Conservation (phyloP, 2,888 invertebrate species). For the Hydrotaea cyrtoneurina region DNA sequence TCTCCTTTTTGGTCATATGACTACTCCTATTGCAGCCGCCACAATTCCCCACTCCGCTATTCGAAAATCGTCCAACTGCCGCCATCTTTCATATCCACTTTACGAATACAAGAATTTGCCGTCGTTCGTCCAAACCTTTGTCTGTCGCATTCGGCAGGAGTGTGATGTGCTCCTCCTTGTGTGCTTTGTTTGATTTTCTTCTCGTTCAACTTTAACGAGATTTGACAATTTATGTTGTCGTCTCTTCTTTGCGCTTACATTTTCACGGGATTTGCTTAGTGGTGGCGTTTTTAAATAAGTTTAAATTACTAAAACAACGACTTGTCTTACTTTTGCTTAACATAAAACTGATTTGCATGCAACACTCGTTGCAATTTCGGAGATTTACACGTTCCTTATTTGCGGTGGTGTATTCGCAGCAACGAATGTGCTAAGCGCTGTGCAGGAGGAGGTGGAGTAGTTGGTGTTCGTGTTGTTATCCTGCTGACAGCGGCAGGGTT, state of each 20-base stretch:
- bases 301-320: conserved; percentile 63
- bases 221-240: conserved; percentile 64
- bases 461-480: conserved; percentile 8
- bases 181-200: conserved; percentile 65
- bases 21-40: too few species aligned
- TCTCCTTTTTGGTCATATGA: too few species aligned
- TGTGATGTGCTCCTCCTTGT: conserved; percentile 58
- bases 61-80: too few species aligned
- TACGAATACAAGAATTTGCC: conserved; percentile 73
- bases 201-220: conserved; percentile 60
- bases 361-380: conserved; percentile 73
- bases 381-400: conserved; percentile 69
- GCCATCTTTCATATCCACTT: conserved; percentile 68
- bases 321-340: conserved; percentile 53
- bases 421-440: too few species aligned
- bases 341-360: conserved; percentile 76
- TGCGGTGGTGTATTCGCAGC: background rate
- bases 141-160: conserved; percentile 64
- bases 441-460: too few species aligned
- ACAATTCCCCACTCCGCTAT: too few species aligned
- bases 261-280: conserved; percentile 53
- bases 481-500: conserved; percentile 48
- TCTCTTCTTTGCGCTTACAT: background rate
- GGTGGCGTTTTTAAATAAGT: conserved; percentile 63
- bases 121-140: conserved; percentile 52